phyloP scores from a whole-genome alignment of 2,113 vertebrate genomes.

The Scortum barcoo region DNA sequence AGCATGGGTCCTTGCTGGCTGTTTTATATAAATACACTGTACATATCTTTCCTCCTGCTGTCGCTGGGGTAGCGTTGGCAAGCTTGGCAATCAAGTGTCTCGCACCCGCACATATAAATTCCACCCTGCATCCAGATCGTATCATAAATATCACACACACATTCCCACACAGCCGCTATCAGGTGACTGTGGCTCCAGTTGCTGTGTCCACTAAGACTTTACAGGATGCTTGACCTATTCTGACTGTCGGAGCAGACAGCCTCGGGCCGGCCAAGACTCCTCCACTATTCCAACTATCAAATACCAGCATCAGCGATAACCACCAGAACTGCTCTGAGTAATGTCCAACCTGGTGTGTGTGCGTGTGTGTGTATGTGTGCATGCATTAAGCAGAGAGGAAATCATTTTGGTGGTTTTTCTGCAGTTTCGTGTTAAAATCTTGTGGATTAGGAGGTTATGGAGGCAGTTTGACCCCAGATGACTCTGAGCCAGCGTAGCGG shows the following conservation, averaged over 20 bases:
- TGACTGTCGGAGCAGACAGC: slow-evolving; percentile 48
- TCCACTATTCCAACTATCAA: slow-evolving; percentile 76
- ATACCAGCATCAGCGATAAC: slow-evolving; percentile 64
- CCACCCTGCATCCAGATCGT: slow-evolving; percentile 55
- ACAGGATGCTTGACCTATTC: slow-evolving; percentile 77
- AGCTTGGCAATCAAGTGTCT: slow-evolving; percentile 41
- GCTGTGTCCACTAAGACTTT: slow-evolving; percentile 79
- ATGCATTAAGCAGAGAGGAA: slow-evolving; percentile 30
- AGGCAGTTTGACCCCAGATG: slow-evolving; percentile 39
- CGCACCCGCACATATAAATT: slow-evolving; percentile 50
- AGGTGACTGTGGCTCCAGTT: slow-evolving; percentile 57
- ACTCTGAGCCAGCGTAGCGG: neutral
- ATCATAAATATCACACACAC: slow-evolving; percentile 69
- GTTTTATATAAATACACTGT: slow-evolving; percentile 66
- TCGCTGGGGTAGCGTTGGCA: slow-evolving; percentile 44
- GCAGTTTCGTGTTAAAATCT: slow-evolving; percentile 30
- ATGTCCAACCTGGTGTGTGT: slow-evolving; percentile 8
- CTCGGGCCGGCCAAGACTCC: slow-evolving; percentile 51
- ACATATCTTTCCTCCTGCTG: slow-evolving; percentile 62
- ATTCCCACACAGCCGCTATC: slow-evolving; percentile 58
- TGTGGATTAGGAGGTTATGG: slow-evolving; percentile 37
- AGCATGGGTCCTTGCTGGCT: slow-evolving; percentile 19
- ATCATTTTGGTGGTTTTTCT: slow-evolving; percentile 27
- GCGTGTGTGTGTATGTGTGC: slow-evolving; percentile 15
- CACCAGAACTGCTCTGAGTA: slow-evolving; percentile 35